Percentiles rank a stretch among this genome's conserved stretches.
Evolutionary conservation across 1,140 invertebrate species (phyloP).

Genomic region (Formica exsecta): DNA sequence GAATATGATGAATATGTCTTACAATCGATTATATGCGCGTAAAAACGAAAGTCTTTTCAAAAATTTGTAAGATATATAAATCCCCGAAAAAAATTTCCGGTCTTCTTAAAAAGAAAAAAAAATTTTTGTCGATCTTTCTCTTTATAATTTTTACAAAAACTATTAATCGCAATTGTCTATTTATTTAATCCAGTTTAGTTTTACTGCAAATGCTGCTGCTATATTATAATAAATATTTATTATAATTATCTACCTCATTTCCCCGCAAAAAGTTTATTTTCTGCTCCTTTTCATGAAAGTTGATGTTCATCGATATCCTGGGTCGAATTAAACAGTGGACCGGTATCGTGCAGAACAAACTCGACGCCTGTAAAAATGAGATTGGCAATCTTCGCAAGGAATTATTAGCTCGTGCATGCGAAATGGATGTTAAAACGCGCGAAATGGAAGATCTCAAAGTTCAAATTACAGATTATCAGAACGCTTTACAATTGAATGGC

Average conservation of each 20-base stretch:
- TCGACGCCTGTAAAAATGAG: slow-evolving; percentile 71
- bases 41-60: slow-evolving; percentile 11
- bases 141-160: not conserved
- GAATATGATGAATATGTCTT: not conserved
- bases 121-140: not conserved
- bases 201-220: not conserved
- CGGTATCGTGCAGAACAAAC: slow-evolving; percentile 70
- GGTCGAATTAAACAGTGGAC: slow-evolving; percentile 78
- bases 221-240: not conserved
- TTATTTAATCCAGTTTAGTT: not conserved
- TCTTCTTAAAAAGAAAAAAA: too few species aligned
- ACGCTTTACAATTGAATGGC: not conserved
- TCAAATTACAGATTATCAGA: slow-evolving; percentile 48
- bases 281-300: slow-evolving; percentile 61
- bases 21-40: too few species aligned
- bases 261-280: not conserved
- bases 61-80: slow-evolving; percentile 27
- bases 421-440: slow-evolving; percentile 41
- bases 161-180: not conserved
- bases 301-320: slow-evolving; percentile 80
- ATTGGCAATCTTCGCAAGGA: slow-evolving; percentile 70
- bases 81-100: too few species aligned
- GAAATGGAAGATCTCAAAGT: slow-evolving; percentile 52
- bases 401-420: slow-evolving; percentile 66
- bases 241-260: not conserved